A percentile compares a stretch with the other conserved stretches of the same genome.
Conservation (phyloP, 2,888 invertebrate species). For the Acrocera orbiculus region DNA sequence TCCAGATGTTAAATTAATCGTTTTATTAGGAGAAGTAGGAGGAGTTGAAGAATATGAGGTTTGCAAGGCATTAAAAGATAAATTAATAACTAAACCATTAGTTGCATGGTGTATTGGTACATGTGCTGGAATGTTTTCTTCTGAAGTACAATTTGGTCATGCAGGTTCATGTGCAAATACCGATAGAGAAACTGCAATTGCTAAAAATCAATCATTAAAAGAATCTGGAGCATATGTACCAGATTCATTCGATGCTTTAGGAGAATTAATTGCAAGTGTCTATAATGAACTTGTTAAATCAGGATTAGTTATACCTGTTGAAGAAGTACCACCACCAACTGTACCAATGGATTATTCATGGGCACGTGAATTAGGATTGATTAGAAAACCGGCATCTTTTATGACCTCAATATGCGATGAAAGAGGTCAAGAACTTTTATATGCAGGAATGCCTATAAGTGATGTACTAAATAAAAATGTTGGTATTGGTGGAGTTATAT, state of each 20-base stretch:
- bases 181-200: constrained; percentile 76
- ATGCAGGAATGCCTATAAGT: constrained; percentile 85
- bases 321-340: constrained; percentile 92
- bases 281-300: constrained; percentile 59
- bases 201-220: constrained; percentile 74
- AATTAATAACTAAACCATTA: constrained; percentile 76
- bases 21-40: constrained; percentile 95
- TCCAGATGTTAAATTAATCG: constrained; percentile 80
- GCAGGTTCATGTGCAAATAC: constrained; percentile 97
- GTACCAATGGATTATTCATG: constrained; percentile 99
- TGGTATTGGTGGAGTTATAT: constrained; percentile 95
- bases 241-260: constrained; percentile 75
- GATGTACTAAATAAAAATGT: constrained; percentile 84
- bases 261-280: constrained; percentile 59
- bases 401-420: constrained; percentile 99
- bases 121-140: constrained; percentile 69
- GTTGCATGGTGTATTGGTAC: constrained; percentile 99
- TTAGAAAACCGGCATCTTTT: constrained; percentile 96
- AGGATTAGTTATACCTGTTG: constrained; percentile 69
- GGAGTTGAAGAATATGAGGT: constrained; percentile 97
- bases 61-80: constrained; percentile 64
- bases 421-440: constrained; percentile 88
- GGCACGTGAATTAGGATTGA: constrained; percentile 91
- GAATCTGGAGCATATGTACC: constrained; percentile 83
- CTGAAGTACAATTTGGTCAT: constrained; percentile 95